A percentile compares a stretch with the other conserved stretches of the same genome.
These are phyloP conservation scores for Oreochromis grahami DNA, from an alignment of 2,797 vertebrate genomes.

Conservation along the genomic window DNA sequence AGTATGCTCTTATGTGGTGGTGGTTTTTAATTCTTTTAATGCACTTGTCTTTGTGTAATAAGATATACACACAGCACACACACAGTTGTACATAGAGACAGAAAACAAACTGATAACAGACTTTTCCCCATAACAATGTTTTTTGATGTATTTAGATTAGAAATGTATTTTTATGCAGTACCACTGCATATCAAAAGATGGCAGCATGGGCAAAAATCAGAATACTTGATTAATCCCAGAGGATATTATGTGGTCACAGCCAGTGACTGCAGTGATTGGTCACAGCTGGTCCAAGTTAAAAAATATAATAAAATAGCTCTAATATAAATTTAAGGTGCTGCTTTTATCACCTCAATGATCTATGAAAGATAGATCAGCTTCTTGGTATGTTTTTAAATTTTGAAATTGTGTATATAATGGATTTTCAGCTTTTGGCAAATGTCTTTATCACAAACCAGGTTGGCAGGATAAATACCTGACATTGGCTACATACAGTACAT, in stretches of 20 bases:
- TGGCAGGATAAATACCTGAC: neutral
- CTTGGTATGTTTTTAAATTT: neutral
- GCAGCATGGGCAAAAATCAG: neutral
- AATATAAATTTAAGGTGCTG: neutral
- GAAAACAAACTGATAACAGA: neutral
- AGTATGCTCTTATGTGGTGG: neutral
- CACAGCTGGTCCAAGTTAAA: neutral
- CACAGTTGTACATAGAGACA: neutral
- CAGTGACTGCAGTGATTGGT: neutral
- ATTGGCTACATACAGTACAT: neutral
- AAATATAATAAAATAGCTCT: neutral
- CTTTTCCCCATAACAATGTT: neutral
- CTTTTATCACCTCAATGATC: neutral
- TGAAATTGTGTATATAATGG: neutral
- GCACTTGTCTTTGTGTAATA: neutral
- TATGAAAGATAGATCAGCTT: neutral
- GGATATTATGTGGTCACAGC: neutral
- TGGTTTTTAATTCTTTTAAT: neutral
- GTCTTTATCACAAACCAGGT: neutral
- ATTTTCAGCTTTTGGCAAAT: neutral
- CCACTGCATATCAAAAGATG: conserved; percentile 10
- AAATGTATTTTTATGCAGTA: neutral
- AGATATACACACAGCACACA: neutral
- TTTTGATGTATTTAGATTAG: neutral
- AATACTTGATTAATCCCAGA: neutral